A percentile compares a stretch with the other conserved stretches of the same genome.
Conservation (phyloP, 1,140 invertebrate species). For the Cephus cinctus region DNA sequence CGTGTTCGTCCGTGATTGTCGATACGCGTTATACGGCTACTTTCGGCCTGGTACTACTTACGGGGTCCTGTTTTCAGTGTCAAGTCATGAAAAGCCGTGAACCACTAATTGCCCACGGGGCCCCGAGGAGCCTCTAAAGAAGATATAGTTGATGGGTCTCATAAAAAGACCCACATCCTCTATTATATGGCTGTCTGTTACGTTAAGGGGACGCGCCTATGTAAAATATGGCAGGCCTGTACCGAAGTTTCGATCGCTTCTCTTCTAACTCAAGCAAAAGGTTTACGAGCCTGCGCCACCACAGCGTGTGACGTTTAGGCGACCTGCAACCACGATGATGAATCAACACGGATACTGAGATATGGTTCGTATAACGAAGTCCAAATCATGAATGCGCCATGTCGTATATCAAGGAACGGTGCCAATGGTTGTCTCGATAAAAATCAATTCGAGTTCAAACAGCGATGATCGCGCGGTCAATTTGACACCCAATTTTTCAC, state of each 20-base stretch:
- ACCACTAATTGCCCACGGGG: slow-evolving; percentile 6
- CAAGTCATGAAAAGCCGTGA: slow-evolving; percentile 1
- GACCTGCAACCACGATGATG: neutral
- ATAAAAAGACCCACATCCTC: slow-evolving; percentile 6
- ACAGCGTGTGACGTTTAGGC: neutral
- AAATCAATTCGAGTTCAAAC: neutral
- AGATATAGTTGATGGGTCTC: slow-evolving; percentile 7
- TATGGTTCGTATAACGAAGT: slow-evolving; percentile 2
- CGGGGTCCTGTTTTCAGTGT: neutral
- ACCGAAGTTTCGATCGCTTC: too few relatives aligned
- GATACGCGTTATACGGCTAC: too few relatives aligned
- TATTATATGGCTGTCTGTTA: slow-evolving; percentile 5
- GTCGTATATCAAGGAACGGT: neutral
- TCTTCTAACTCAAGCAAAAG: neutral
- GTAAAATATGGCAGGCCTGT: slow-evolving; percentile 3
- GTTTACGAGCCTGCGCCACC: slow-evolving; percentile 2
- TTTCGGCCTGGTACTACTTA: too few relatives aligned
- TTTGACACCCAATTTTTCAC: too few relatives aligned
- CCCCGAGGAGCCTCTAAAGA: neutral
- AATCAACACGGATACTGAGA: neutral
- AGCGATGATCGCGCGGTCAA: too few relatives aligned
- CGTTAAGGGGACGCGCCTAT: neutral
- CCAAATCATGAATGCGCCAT: neutral
- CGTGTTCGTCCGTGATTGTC: too few relatives aligned
- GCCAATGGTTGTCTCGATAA: neutral